phyloP scores from a whole-genome alignment of 1,140 invertebrate genomes.

The Eumeta japonica region DNA sequence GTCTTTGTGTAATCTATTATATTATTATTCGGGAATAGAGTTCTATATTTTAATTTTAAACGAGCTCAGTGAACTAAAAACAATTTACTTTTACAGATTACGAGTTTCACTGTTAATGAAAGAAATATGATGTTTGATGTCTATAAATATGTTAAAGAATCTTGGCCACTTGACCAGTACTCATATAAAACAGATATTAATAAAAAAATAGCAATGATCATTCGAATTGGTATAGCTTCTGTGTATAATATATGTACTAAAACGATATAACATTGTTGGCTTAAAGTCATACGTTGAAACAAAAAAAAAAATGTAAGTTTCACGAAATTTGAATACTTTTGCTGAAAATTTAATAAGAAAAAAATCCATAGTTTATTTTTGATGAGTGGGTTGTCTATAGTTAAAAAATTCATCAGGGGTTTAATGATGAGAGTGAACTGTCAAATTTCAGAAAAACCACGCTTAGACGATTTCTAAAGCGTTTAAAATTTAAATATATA shows the following conservation, averaged over 20 bases:
- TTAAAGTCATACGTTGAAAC: not conserved
- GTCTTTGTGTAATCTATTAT: no score
- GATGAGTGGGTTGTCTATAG: conserved; percentile 10
- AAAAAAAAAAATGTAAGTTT: no score
- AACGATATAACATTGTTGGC: conserved; percentile 7
- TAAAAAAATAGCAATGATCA: conserved; percentile 9
- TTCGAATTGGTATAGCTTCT: conserved; percentile 8
- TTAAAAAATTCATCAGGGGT: conserved; percentile 10
- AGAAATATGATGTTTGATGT: conserved; percentile 9
- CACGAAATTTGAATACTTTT: no score
- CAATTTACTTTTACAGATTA: no score
- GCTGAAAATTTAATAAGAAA: no score
- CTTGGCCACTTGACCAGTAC: conserved; percentile 11
- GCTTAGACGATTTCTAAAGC: conserved; percentile 9
- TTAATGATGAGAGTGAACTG: conserved; percentile 11
- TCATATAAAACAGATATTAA: conserved; percentile 8
- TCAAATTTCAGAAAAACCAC: conserved; percentile 10
- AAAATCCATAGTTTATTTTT: conserved; percentile 9
- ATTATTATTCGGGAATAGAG: no score
- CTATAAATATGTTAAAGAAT: conserved; percentile 9
- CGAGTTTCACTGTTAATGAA: conserved; percentile 8
- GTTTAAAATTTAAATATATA: conserved; percentile 8
- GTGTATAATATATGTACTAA: conserved; percentile 10
- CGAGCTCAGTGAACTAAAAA: no score
- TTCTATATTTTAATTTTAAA: no score